A percentile compares a stretch with the other conserved stretches of the same genome.
Evolutionary conservation across 1,140 invertebrate species (phyloP).

Genomic region (Palaemon carinicauda): DNA sequence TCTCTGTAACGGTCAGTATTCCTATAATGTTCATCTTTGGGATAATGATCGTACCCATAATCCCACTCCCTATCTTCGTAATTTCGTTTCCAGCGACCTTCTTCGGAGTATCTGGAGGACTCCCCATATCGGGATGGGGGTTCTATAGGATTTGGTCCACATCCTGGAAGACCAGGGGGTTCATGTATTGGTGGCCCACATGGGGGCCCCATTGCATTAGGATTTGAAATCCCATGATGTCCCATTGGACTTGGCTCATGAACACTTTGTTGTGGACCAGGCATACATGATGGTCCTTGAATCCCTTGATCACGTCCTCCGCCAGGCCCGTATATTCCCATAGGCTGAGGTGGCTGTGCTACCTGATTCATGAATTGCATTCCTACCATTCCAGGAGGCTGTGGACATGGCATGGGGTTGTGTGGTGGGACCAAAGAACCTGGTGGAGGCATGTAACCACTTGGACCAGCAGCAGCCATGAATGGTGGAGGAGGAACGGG

Average conservation of each 20-base stretch:
- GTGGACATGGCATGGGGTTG: slow-evolving; percentile 13
- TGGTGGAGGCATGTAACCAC: slow-evolving; percentile 9
- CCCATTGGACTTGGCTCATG: not conserved
- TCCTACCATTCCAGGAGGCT: not conserved
- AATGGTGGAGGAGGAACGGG: slow-evolving; percentile 38
- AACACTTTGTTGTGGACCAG: slow-evolving; percentile 1
- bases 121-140: not conserved
- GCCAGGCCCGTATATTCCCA: slow-evolving; percentile 4
- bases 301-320: not conserved
- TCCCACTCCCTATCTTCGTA: slow-evolving; percentile 20
- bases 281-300: not conserved
- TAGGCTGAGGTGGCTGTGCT: not conserved
- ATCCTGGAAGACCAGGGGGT: not conserved
- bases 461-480: slow-evolving; percentile 12
- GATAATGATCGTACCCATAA: not conserved
- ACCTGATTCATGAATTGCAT: not conserved
- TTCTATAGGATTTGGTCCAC: not conserved
- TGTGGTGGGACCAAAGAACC: not conserved
- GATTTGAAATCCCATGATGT: not conserved
- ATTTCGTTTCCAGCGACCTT: not conserved
- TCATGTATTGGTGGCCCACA: not conserved
- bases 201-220: not conserved
- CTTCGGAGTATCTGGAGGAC: not conserved
- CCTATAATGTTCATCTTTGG: not conserved
- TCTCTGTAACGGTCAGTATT: not conserved